phyloP scores from a whole-genome alignment of 1,140 invertebrate genomes.

The Periplaneta americana region DNA sequence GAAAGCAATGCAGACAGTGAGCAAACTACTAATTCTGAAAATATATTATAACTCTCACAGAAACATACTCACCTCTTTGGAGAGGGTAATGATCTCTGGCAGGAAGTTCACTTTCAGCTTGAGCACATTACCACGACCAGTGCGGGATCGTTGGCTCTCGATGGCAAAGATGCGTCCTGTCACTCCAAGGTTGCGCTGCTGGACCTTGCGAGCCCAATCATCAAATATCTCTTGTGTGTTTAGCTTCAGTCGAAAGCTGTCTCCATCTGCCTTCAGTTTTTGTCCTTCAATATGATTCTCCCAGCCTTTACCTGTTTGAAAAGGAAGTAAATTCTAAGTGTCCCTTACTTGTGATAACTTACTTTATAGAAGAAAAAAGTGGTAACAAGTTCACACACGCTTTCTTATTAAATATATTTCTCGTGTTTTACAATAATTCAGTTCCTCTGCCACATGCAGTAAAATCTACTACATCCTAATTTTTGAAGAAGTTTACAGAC shows the following conservation, averaged over 20 bases:
- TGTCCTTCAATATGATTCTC: constrained; percentile 99
- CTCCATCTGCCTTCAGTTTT: constrained; percentile 95
- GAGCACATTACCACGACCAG: constrained; percentile 81
- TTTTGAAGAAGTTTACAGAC: too few species aligned
- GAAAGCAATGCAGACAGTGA: constrained; percentile 18
- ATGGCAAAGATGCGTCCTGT: constrained; percentile 93
- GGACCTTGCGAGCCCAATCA: constrained; percentile 94
- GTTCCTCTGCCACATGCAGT: too few species aligned
- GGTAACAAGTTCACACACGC: too few species aligned
- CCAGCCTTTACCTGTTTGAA: constrained; percentile 83
- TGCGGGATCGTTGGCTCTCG: constrained; percentile 71
- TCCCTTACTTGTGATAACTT: too few species aligned
- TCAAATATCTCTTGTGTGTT: constrained; percentile 97
- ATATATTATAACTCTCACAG: neutral
- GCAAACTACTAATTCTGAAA: too few species aligned
- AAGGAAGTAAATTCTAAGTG: neutral
- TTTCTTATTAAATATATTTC: too few species aligned
- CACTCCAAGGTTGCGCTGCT: constrained; percentile 90
- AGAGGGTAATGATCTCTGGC: constrained; percentile 96
- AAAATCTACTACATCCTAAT: too few species aligned
- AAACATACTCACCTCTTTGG: constrained; percentile 70
- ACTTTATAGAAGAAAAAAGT: too few species aligned
- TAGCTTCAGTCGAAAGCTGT: constrained; percentile 92
- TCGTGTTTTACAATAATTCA: too few species aligned
- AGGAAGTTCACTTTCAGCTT: constrained; percentile 96